Percentiles rank a stretch among this genome's conserved stretches.
These are phyloP conservation scores for Agrotis segetum DNA, from an alignment of 2,888 invertebrate species.

Conservation along the genomic window DNA sequence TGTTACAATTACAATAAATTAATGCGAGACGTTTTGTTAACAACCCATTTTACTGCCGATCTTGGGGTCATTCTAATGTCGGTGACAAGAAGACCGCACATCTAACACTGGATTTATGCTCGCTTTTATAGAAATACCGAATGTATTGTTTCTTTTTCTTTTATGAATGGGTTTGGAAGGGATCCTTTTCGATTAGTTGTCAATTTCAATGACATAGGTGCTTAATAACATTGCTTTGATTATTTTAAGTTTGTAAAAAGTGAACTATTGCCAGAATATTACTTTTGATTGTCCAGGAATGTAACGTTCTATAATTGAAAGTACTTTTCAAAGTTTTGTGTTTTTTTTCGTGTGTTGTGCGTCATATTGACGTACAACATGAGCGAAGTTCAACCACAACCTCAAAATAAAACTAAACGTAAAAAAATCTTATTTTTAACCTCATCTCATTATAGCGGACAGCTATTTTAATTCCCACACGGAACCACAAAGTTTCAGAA, in stretches of 20 bases:
- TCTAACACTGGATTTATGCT: slow-evolving; percentile 34
- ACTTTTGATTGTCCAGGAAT: no score
- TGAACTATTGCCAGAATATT: background rate
- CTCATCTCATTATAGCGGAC: slow-evolving; percentile 8
- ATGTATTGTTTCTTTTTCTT: background rate
- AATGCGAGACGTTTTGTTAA: slow-evolving; percentile 70
- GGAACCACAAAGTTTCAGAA: slow-evolving; percentile 59
- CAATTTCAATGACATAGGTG: background rate
- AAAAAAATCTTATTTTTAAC: slow-evolving; percentile 7
- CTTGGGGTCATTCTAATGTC: slow-evolving; percentile 29
- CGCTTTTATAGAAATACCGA: slow-evolving; percentile 8
- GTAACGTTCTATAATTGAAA: no score
- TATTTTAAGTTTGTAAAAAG: background rate
- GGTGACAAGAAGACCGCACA: slow-evolving; percentile 29
- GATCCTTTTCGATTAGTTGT: background rate
- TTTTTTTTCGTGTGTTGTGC: background rate
- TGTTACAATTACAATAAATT: slow-evolving; percentile 77
- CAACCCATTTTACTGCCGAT: slow-evolving; percentile 65
- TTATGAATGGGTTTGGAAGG: background rate
- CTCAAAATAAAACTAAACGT: background rate
- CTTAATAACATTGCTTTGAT: background rate
- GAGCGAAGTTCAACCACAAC: background rate
- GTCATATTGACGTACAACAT: slow-evolving; percentile 2
- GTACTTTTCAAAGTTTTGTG: no score
- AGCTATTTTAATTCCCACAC: slow-evolving; percentile 45